Base-by-base conservation (phyloP, 2,888 invertebrate species). In the Aphodius granarius region DNA sequence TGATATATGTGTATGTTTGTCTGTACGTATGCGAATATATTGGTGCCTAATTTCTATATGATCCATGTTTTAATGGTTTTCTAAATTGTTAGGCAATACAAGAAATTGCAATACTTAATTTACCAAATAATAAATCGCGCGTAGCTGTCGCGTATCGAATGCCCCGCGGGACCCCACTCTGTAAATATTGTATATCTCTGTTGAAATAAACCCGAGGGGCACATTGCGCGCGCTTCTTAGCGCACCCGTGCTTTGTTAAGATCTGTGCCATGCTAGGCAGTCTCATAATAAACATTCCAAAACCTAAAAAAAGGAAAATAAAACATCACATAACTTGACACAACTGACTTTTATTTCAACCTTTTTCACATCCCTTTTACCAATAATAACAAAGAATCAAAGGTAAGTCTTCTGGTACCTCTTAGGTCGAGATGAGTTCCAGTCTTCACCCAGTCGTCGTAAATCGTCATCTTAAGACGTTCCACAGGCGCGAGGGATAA, bases 271-370 rank as follows among this genome's bases (percentile, higher is more conserved):
- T 82, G 81, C 79, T 78, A 79, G 80, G 81, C 81, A 82, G 78
- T 84, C 84, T 85, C 84, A 83, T 83, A 80, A 81, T 84, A 84
- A 84, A 86, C 86, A 86, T 86, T 86, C 86, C 86, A 85, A 84
- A 77, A 75, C 72, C 68, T 70, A 74, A 74, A 72, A 83, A 83
- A 82, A 81, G 82, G 83, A 84, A 85, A 85, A 84, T 83, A 85
- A 85, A 83, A 83, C 81, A 83, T 81, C 76, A 79, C 75, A 76
- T 79, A 79, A 80, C 74, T 78, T 75, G n/a, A 68, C 17, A 21
- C 18, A 68, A 6, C 65, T 72, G 76, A 43, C 43, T 77, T 74
- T 79, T 77, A 73, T 79, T 75, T 75, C 73, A 64, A 23, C 18
- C 63, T 71, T 63, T 6, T 77, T 23, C 66, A 5, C 22, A n/a